Conservation (phyloP, 2,113 vertebrate genomes). For the Microcebus griseorufus region DNA sequence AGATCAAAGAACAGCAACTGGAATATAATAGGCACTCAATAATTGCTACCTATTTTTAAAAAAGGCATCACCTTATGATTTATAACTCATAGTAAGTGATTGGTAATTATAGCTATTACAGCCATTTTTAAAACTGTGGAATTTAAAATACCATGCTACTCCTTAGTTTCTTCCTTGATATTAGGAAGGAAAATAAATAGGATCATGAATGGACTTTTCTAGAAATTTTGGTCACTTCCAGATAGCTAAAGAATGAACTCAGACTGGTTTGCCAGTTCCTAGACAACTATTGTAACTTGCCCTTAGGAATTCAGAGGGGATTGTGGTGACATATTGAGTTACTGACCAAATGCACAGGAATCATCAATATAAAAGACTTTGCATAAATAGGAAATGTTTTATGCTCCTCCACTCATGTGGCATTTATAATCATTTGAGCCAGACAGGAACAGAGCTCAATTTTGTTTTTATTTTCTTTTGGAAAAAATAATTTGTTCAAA, state of each 20-base stretch:
- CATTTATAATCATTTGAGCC: not conserved
- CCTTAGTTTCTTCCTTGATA: not conserved
- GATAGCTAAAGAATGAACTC: conserved; percentile 40
- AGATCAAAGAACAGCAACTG: not conserved
- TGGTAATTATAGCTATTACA: not conserved
- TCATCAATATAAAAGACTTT: not conserved
- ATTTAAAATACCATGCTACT: not conserved
- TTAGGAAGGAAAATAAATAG: not conserved
- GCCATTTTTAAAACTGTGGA: not conserved
- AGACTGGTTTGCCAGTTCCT: not conserved
- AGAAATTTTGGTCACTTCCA: not conserved
- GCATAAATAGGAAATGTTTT: not conserved
- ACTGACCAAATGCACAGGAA: not conserved
- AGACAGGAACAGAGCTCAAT: not conserved
- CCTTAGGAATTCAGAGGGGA: conserved; percentile 20
- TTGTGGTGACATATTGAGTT: not conserved
- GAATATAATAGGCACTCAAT: not conserved
- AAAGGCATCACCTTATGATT: not conserved
- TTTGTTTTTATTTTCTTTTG: not conserved
- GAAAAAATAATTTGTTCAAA: not conserved
- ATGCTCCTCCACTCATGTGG: not conserved
- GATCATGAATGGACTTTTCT: not conserved
- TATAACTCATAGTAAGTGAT: not conserved
- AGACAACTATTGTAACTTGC: not conserved
- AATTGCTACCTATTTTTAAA: not conserved